Base-by-base conservation (phyloP, 2,888 invertebrate genomes). In the Perithous albicinctus region DNA sequence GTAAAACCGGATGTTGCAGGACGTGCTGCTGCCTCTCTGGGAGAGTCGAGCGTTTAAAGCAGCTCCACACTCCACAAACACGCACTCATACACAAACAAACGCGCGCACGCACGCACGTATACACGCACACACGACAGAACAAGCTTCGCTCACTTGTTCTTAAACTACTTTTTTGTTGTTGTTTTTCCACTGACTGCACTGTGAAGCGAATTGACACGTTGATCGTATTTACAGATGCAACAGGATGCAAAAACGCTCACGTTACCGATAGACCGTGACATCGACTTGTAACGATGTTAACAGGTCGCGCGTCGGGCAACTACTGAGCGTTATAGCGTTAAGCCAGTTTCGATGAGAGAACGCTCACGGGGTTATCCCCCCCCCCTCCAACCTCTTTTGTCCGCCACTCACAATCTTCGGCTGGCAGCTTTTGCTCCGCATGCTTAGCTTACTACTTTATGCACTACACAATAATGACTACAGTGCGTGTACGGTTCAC, bases 261-360 rank as follows among this genome's bases (percentile, higher is more conserved):
- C 23, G 32, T 4, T 54, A 75, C 38, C 32, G 61, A 48, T 18
- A 48, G 46, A n/a, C n/a, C 35, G 66, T 51, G 51, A 48, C 38
- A 43, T n/a, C 43, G 29, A 48, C 54, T 26, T 56, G 41, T 51
- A 74, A 74, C 87, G 83, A 87, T 80, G 84, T 81, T 82, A 83
- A 88, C 88, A 84, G 85, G 86, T 88, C 88, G 90, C 91, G 88
- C 89, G 89, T 85, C 91, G 88, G 88, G 85, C 64, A 70, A 85
- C 85, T 86, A 91, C 91, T 91, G 90, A 78, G n/a, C n/a, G n/a
- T n/a, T n/a, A n/a, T n/a, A n/a, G n/a, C n/a, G n/a, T n/a, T n/a
- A n/a, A n/a, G 85, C 84, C 81, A 83, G 83, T 82, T 77, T 48
- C 78, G 77, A 41, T 59, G 46, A 59, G 72, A 59, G 72, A 46